Evolutionary conservation across 2,113 vertebrate genomes (phyloP).

Genomic region (Galbula dea): DNA sequence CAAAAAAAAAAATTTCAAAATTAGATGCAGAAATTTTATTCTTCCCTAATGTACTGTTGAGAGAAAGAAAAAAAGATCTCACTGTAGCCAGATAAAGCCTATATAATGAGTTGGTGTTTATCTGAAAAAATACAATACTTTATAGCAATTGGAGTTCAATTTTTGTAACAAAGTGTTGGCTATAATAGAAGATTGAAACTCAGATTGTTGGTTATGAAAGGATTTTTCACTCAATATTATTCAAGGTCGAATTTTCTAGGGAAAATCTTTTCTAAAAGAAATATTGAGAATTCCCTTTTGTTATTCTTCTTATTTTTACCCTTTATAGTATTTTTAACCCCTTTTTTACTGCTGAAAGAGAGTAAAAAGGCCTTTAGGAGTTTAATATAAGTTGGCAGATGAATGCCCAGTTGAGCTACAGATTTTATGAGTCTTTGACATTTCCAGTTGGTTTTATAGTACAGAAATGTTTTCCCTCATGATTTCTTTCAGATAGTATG

Average conservation of each 20-base stretch:
- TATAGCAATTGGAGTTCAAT: not conserved
- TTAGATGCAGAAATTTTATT: not conserved
- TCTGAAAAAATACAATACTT: not conserved
- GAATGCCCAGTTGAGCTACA: not conserved
- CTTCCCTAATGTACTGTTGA: not conserved
- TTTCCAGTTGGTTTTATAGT: constrained; percentile 9
- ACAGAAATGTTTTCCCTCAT: constrained; percentile 9
- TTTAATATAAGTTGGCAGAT: not conserved
- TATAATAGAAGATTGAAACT: not conserved
- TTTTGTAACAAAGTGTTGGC: not conserved
- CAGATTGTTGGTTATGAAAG: not conserved
- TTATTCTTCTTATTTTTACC: not conserved
- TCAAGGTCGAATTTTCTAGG: not conserved
- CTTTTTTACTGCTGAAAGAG: not conserved
- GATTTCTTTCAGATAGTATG: not conserved
- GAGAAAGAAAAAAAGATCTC: not conserved
- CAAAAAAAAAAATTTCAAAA: not conserved
- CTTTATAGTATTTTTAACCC: not conserved
- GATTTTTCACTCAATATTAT: not conserved
- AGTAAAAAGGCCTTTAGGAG: not conserved
- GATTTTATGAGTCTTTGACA: not conserved
- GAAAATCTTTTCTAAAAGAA: not conserved
- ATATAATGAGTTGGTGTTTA: not conserved
- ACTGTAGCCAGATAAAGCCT: not conserved
- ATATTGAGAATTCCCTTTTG: not conserved